phyloP scores from a whole-genome alignment of 2,113 vertebrate species.

The Gnathonemus echidnorhynchus region DNA sequence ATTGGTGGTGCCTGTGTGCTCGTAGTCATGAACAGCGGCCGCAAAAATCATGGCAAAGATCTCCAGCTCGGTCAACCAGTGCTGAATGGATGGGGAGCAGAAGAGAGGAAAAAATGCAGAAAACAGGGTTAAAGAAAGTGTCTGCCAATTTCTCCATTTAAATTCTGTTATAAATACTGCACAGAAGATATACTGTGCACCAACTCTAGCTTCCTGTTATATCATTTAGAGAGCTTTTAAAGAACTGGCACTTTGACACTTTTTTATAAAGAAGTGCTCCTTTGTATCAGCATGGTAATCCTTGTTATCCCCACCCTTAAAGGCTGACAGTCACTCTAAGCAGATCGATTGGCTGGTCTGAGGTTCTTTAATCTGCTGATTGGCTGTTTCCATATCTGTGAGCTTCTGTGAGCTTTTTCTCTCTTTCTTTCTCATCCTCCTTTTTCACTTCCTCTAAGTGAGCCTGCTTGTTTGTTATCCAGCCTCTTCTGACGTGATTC shows the following conservation, averaged over 20 bases:
- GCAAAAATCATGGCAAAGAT: constrained; percentile 94
- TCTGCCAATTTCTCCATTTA: neutral
- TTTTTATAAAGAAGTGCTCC: neutral
- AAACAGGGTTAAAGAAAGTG: neutral
- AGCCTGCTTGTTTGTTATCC: neutral
- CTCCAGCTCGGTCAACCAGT: constrained; percentile 92
- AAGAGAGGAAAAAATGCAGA: neutral
- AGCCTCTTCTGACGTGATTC: neutral
- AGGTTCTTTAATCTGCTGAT: neutral
- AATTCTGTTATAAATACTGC: neutral
- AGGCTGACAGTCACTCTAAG: neutral
- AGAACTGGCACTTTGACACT: neutral
- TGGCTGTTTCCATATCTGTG: neutral
- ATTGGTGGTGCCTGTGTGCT: constrained; percentile 94
- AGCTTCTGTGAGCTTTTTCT: neutral
- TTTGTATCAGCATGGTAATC: neutral
- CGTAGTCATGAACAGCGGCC: constrained; percentile 88
- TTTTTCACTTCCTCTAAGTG: neutral
- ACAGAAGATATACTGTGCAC: neutral
- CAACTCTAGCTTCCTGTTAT: neutral
- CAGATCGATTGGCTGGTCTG: neutral
- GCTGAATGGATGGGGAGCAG: constrained; percentile 53
- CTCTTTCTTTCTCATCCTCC: neutral
- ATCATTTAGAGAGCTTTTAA: neutral
- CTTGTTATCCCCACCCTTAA: neutral